Evolutionary conservation across 2,888 invertebrate genomes (phyloP).

Genomic region (Oscheius onirici): DNA sequence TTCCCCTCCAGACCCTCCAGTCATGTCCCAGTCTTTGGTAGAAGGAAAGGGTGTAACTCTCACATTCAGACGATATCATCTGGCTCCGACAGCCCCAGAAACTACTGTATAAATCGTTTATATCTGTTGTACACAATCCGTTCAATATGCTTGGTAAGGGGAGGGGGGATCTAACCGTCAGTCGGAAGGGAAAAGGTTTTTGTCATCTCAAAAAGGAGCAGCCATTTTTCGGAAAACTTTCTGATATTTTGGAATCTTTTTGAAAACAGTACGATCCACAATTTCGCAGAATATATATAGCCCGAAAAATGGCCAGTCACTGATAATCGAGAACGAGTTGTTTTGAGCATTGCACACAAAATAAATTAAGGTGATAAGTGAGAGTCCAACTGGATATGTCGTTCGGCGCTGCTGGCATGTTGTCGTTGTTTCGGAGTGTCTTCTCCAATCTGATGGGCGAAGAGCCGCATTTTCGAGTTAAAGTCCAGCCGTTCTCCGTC

Average conservation of each 20-base stretch:
- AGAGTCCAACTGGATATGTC: slow-evolving; percentile 40
- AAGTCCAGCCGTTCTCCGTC: slow-evolving; percentile 87
- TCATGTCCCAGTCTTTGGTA: slow-evolving; percentile 18
- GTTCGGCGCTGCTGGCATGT: slow-evolving; percentile 45
- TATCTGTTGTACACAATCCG: no score
- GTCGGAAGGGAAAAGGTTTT: no score
- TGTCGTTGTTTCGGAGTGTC: slow-evolving; percentile 72
- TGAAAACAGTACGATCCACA: neutral
- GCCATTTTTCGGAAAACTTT: no score
- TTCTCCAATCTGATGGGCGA: slow-evolving; percentile 92
- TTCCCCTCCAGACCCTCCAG: slow-evolving; percentile 7
- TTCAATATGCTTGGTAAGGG: no score
- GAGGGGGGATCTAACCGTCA: no score
- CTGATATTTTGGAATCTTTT: no score
- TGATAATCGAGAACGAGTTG: neutral
- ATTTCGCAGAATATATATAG: neutral
- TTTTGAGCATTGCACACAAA: slow-evolving; percentile 10
- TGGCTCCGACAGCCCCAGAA: slow-evolving; percentile 33
- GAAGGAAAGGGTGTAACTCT: slow-evolving; percentile 30
- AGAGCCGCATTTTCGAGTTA: slow-evolving; percentile 99
- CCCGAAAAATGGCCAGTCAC: neutral
- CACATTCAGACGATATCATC: slow-evolving; percentile 31
- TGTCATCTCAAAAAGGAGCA: no score
- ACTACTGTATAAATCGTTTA: slow-evolving; percentile 27
- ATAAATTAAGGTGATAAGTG: neutral